Evolutionary conservation across 1,140 invertebrate genomes (phyloP).

Genomic region (Eulimnadia texana): DNA sequence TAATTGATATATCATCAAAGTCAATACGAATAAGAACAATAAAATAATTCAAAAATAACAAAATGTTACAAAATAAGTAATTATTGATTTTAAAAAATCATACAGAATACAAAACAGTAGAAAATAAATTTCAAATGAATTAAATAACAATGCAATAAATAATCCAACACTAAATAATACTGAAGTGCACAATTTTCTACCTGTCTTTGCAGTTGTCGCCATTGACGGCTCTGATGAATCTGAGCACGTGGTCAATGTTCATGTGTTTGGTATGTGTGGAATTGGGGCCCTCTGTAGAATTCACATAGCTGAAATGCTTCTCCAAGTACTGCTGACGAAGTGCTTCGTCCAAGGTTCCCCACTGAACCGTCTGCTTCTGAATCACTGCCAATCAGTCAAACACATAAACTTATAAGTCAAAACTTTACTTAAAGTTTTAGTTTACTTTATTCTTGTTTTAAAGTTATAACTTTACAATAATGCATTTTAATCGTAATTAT

Average conservation of each 20-base stretch:
- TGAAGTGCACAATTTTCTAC: no score
- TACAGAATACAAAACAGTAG: no score
- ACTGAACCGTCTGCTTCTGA: conserved; percentile 51
- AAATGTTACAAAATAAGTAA: no score
- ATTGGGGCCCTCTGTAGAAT: conserved; percentile 38
- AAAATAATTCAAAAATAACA: conserved; percentile 1
- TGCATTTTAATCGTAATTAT: no score
- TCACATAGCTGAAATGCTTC: conserved; percentile 38
- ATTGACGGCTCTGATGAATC: conserved; percentile 57
- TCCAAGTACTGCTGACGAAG: conserved; percentile 42
- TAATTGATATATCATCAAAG: background rate
- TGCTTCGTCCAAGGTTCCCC: background rate
- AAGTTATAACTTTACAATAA: conserved; percentile 7
- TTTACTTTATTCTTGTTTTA: background rate
- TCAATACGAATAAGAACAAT: background rate
- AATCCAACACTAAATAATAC: no score
- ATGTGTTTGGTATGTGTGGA: conserved; percentile 44
- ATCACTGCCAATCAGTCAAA: conserved; percentile 42
- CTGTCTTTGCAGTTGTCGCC: conserved; percentile 45
- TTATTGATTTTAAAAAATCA: no score
- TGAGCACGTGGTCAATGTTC: conserved; percentile 60
- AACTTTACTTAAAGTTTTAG: no score
- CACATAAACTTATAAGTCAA: conserved; percentile 15
- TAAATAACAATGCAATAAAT: no score
- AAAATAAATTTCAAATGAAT: no score